phyloP scores from a whole-genome alignment of 92 coral and sea anemone genomes.

The Micromussa lordhowensis region DNA sequence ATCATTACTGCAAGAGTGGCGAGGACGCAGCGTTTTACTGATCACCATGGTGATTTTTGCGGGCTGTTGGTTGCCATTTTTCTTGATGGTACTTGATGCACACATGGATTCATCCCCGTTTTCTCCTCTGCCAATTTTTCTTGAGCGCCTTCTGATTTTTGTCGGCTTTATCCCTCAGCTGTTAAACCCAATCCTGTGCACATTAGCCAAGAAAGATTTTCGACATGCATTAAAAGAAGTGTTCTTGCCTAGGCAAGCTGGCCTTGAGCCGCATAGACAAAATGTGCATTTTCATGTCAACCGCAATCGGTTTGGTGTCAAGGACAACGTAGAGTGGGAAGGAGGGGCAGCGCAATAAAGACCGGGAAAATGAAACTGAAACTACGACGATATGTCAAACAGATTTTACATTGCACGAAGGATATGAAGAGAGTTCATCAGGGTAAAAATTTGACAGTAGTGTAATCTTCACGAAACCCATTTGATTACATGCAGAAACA shows the following conservation, averaged over 20 bases:
- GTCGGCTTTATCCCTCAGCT: slow-evolving; percentile 21
- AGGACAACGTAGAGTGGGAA: neutral
- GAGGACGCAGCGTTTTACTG: slow-evolving; percentile 50
- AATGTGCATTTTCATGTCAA: neutral
- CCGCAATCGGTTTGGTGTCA: neutral
- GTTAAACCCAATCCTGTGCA: slow-evolving; percentile 26
- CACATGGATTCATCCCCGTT: neutral
- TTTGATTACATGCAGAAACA: too few relatives aligned
- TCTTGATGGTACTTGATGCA: slow-evolving; percentile 7
- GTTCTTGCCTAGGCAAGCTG: neutral
- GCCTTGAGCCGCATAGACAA: neutral
- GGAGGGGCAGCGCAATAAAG: neutral
- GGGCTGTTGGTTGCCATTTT: slow-evolving; percentile 61
- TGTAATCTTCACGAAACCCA: too few relatives aligned
- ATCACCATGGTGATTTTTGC: slow-evolving; percentile 51
- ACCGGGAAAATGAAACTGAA: neutral
- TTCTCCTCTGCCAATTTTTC: slow-evolving; percentile 7
- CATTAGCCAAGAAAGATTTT: slow-evolving; percentile 35
- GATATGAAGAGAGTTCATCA: neutral
- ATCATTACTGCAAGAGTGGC: neutral
- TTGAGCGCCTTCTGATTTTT: slow-evolving; percentile 13
- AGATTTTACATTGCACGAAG: neutral
- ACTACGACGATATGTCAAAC: neutral
- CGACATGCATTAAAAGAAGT: slow-evolving; percentile 4
- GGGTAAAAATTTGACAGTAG: too few relatives aligned